A percentile compares a stretch with the other conserved stretches of the same genome.
phyloP scores from a whole-genome alignment of 2,888 invertebrate genomes.

The Deilephila porcellus region DNA sequence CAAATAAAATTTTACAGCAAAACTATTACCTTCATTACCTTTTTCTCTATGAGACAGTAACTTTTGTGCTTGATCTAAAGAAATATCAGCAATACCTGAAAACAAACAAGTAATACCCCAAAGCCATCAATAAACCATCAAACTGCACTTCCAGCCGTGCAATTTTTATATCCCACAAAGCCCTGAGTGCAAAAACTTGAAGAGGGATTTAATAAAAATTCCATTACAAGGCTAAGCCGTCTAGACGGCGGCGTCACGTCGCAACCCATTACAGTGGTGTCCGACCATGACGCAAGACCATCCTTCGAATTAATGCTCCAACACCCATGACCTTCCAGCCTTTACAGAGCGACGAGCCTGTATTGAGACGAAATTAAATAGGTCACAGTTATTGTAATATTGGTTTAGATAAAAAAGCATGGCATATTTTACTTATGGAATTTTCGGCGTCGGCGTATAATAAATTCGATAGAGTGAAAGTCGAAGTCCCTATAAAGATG shows the following conservation, averaged over 20 bases:
- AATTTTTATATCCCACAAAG: background rate
- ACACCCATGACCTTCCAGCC: conserved; percentile 34
- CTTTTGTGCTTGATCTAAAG: too few species aligned
- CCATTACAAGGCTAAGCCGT: conserved; percentile 40
- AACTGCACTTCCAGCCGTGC: background rate
- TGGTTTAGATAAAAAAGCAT: too few species aligned
- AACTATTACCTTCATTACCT: too few species aligned
- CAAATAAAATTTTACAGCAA: too few species aligned
- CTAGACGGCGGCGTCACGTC: conserved; percentile 45
- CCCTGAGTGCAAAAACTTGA: conserved; percentile 7
- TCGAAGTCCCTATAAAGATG: too few species aligned
- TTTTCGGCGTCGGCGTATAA: too few species aligned
- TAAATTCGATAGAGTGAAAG: too few species aligned
- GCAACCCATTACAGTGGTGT: conserved; percentile 37
- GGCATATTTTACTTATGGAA: too few species aligned
- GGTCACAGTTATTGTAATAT: background rate
- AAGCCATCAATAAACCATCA: background rate
- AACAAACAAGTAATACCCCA: background rate
- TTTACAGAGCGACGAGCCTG: conserved; percentile 1
- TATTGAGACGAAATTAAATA: background rate
- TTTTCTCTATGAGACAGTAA: too few species aligned
- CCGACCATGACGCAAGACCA: conserved; percentile 43
- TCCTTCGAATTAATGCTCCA: conserved; percentile 35
- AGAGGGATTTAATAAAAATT: conserved; percentile 30
- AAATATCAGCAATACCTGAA: too few species aligned